Percentiles rank a stretch among this genome's conserved stretches.
Evolutionary conservation across 1,140 invertebrate genomes (phyloP).

Genomic region (Drosophila subpulchrella): DNA sequence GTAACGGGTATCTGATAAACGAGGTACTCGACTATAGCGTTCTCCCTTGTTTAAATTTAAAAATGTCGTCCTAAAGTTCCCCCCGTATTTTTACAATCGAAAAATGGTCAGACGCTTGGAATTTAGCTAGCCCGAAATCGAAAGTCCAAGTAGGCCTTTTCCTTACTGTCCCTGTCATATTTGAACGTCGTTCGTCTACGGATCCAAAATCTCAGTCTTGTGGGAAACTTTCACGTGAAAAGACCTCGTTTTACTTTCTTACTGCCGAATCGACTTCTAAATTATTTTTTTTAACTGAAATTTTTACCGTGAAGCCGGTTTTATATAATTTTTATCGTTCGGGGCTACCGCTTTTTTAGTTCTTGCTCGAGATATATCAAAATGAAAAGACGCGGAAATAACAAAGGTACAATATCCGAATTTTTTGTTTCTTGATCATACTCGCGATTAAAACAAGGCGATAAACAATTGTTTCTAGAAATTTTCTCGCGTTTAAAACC

Average conservation of each 20-base stretch:
- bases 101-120: not conserved
- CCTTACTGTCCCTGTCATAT: not conserved
- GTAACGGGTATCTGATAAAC: too few relatives aligned
- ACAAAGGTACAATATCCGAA: not conserved
- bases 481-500: too few relatives aligned
- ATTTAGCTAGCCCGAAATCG: not conserved
- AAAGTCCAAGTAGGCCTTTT: not conserved
- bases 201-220: not conserved
- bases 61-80: not conserved
- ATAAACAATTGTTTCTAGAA: too few relatives aligned
- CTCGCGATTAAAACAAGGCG: too few relatives aligned
- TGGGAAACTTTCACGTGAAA: not conserved
- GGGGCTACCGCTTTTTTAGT: not conserved
- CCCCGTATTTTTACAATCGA: too few relatives aligned
- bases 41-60: not conserved
- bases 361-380: not conserved
- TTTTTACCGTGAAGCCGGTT: too few relatives aligned
- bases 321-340: not conserved
- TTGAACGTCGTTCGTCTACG: too few relatives aligned
- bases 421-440: too few relatives aligned
- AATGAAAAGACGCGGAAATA: not conserved
- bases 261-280: not conserved
- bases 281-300: not conserved
- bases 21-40: too few relatives aligned
- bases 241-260: not conserved